Base-by-base conservation (phyloP, 2,888 invertebrate species). In the Campoplex capitator region DNA sequence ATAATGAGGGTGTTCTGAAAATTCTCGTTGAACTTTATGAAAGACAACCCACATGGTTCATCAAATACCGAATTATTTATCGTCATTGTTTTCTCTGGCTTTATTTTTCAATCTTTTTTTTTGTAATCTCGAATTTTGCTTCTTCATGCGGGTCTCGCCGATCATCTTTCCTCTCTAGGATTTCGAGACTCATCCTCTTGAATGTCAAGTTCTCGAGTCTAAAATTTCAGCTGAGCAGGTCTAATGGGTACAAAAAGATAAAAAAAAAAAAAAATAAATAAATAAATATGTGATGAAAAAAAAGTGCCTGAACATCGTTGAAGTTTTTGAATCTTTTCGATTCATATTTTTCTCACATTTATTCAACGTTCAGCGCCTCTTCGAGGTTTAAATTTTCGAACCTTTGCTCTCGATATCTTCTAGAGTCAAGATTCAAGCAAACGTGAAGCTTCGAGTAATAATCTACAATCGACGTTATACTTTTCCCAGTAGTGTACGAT, bases 121-220 rank as follows among this genome's bases (percentile, higher is more conserved):
- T 71, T 79, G 67, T 62, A n/a, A 68, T 68, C 68, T 80, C 32
- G 6, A 62, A 62, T 62, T 62, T 62, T 32, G 32, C 62, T 13
- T 62, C 32, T 62, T 62, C 32, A 62, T 62, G 85, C 86, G 85
- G 85, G 79, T 75, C 84, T 38, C 38, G 23, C 58, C 58, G 56
- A 77, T 84, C 58, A 28, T 54, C 58, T 51, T 75, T 71, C 45
- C 45, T 80, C 71, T 58, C 68, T 56, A 74, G 68, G 65, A 75
- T 70, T 67, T 80, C 32, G 62, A 62, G 79, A 70, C 79, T 84
- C 84, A 79, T 84, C 80, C 71, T 80, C 80, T 75, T 71, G 58
- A 80, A 76, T 76, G 80, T 84, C 75, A 51, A 8, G 42, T 38
- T 54, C 80, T 76, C 51, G 74, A 70, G 80, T 74, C 56, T 84